Base-by-base conservation (phyloP, 2,113 vertebrate genomes). In the Megalops atlanticus region DNA sequence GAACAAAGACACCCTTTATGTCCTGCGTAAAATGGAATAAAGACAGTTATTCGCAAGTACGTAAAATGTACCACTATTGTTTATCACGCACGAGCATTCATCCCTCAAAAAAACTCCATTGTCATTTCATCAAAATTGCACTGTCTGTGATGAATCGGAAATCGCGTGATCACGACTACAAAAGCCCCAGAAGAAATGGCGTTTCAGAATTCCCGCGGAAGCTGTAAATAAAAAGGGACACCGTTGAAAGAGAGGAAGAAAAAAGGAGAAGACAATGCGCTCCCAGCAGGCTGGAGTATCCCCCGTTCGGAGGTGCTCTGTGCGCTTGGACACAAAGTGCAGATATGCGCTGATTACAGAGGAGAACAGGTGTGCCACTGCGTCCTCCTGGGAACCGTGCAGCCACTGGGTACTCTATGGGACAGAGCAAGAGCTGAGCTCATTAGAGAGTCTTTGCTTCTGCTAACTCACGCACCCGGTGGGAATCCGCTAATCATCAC, bases 361-460 rank as follows among this genome's bases (percentile, higher is more conserved):
- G 74, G 80, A 89, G 89, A 93, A 94, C 92, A 92, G 92, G 91
- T 93, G 91, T 86, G 78, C 79, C 81, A 80, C 24, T 38, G 81
- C 83, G 86, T 83, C 81, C 88, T 85, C 83, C 81, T 12, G 89
- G 86, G 89, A 92, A 86, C 80, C 78, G 69, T 77, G 84, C 88
- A 86, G 87, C 81, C 87, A 87, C 80, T 83, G 86, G 81, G 83
- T 87, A 86, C 86, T 86, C 79, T 79, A 81, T 85, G 87, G 86
- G 86, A 85, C 81, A 73, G 78, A 76, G 82, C 85, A 77, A 88
- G 85, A 90, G 91, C 89, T 83, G 82, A 90, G 91, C 93, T 94
- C 92, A 92, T 94, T 94, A 93, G 90, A 92, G 89, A 87, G 91
- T 88, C 87, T 92, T 92, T 92, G 91, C 90, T 91, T 91, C 83